Evolutionary conservation across 2,888 invertebrate species (phyloP), one percentile per base, ranked within the genome.

Genomic region (Thecocarcelia acutangulata): DNA sequence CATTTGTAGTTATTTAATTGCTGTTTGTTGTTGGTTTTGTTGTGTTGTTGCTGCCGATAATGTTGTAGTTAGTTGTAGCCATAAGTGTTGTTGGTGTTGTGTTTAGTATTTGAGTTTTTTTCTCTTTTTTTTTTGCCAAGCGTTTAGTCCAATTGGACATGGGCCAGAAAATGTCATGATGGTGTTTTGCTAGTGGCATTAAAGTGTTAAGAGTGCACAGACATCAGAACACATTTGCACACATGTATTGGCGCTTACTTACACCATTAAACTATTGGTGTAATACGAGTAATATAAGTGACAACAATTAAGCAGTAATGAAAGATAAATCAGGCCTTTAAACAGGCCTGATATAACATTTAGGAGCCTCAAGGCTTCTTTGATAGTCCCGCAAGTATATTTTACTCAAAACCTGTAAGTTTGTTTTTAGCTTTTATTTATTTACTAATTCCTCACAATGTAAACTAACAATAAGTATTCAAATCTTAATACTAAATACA

Each of bases 101-200:
- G 24, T 19, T 48, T 28, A 15, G 13, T 54, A 37, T 33, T 44
- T 46, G 40, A 28, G 33, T 66, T 19, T 40, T 19, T 42, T 24
- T 11, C 9, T n/a, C 9, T 11, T 24, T 24, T 11, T n/a, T n/a
- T 13, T 11, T 24, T 13, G 48, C 12, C 54, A 69, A 50, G 54
- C 56, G 48, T 66, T 48, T 73, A 66, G 15, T 73, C 74, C 52
- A 78, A 66, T 78, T 82, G 82, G 78, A 82, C 82, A 78, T 78
- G 70, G 82, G 82, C 78, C 82, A 82, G 81, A 78, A 82, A 70
- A 64, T 82, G 81, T 78, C 69, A 74, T 74, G 69, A 82, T 66
- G 74, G 40, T 82, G 74, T 82, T 66, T 15, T 54, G 78, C 82
- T 82, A 77, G 78, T 66, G 82, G 82, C 82, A 58, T 74, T 70